Evolutionary conservation across 2,797 vertebrate genomes (phyloP), one percentile per base, ranked within the genome.

Genomic region (Syngnathus acus): DNA sequence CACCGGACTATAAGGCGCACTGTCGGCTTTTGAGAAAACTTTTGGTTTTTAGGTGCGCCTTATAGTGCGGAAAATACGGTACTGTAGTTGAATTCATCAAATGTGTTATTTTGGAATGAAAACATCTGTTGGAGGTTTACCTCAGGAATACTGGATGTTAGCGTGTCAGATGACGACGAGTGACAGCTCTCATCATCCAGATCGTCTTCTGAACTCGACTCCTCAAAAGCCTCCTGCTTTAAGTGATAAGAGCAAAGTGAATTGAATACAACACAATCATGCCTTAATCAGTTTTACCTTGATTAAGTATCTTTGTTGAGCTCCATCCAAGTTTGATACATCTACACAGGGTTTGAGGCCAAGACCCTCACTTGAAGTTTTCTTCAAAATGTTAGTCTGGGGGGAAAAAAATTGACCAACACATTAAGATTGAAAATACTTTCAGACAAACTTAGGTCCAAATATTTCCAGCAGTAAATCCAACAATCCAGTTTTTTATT

Each of bases 101-200:
- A 61, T n/a, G 4, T 32, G 32, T 32, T 32, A 32, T 32, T 32
- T 32, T 32, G 32, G 64, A 26, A 60, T 9, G 32, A 45, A 59
- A 43, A 17, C 68, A 21, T 37, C 17, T 64, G 47, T 57, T 55
- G 8, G 37, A 42, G 65, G 53, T 76, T 88, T 91, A 92, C 91
- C 91, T 92, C 91, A 50, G 89, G 78, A 70, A 84, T 61, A 84
- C 91, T 92, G 83, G 89, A 78, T 65, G 92, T 87, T 55, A 95
- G 82, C 39, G 94, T 97, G 81, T 91, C 93, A 74, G 94, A 95
- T 79, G 94, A 95, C 0, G 93, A 94, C 58, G 93, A 94, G 71
- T 84, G 60, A 72, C 73, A 74, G 74, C 82, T 75, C 61, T 76
- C 71, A 13, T 81, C 83, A 37, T 82, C 83, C 65, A 85, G 83